Evolutionary conservation across 92 coral and sea anemone genomes (phyloP).

Genomic region (Metridium senile): DNA sequence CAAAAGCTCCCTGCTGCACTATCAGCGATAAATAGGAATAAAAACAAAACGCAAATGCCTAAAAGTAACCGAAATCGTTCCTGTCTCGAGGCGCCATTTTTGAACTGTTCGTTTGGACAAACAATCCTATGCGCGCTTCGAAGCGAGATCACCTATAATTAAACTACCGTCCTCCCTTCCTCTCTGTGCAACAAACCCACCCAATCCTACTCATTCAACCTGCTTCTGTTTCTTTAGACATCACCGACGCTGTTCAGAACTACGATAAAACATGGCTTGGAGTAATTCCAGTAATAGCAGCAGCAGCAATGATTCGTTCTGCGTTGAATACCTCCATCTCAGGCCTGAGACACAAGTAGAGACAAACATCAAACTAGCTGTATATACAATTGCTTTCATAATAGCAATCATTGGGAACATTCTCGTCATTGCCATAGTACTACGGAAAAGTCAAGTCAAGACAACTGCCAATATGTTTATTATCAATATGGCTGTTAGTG

Average conservation of each 20-base stretch:
- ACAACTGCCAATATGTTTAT: slow-evolving; percentile 40
- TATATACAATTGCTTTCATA: slow-evolving; percentile 16
- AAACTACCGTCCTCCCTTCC: too few relatives aligned
- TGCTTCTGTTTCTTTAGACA: neutral
- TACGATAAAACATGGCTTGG: neutral
- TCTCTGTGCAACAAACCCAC: neutral
- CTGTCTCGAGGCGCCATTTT: too few relatives aligned
- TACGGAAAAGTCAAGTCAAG: slow-evolving; percentile 31
- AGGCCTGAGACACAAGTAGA: slow-evolving; percentile 14
- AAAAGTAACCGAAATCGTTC: too few relatives aligned
- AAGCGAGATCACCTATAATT: too few relatives aligned
- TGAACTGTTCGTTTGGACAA: too few relatives aligned
- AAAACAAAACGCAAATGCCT: too few relatives aligned
- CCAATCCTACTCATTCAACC: neutral
- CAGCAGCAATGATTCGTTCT: neutral
- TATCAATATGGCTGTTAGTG: slow-evolving; percentile 35
- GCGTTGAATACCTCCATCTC: slow-evolving; percentile 12
- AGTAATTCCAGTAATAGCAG: slow-evolving; percentile 1
- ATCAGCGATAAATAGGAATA: too few relatives aligned
- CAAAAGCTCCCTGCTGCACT: too few relatives aligned
- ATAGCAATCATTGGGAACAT: slow-evolving; percentile 36
- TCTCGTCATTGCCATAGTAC: slow-evolving; percentile 25
- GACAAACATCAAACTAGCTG: slow-evolving; percentile 10
- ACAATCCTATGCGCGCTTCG: too few relatives aligned
- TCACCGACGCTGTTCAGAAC: neutral